Conservation (phyloP, 2,113 vertebrate species). For the Podarcis raffonei region DNA sequence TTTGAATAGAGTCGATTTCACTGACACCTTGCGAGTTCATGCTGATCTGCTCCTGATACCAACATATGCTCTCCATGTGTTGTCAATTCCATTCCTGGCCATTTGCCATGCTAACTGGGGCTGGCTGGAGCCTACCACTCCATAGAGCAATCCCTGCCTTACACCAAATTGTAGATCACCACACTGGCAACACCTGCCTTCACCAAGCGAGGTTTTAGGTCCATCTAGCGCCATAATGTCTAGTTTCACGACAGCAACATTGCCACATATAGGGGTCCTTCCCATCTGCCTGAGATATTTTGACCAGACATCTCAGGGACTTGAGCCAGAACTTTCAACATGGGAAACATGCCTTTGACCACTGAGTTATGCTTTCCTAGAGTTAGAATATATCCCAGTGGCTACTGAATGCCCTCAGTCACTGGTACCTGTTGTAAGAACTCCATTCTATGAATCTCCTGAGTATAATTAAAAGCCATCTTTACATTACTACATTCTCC, state of each 20-base stretch:
- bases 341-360: not conserved
- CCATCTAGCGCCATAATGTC: not conserved
- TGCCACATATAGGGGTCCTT: not conserved
- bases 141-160: too few species aligned
- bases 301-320: not conserved
- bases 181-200: too few species aligned
- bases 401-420: not conserved
- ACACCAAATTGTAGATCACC: too few species aligned
- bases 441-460: not conserved
- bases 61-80: too few species aligned
- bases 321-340: not conserved
- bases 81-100: too few species aligned
- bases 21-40: too few species aligned
- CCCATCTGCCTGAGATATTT: not conserved
- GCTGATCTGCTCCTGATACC: too few species aligned
- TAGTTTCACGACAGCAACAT: not conserved
- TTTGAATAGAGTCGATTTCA: too few species aligned
- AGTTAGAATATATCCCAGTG: not conserved
- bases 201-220: not conserved
- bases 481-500: not conserved
- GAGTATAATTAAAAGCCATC: not conserved
- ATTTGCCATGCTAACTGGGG: too few species aligned
- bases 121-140: fast-evolving
- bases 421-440: not conserved
- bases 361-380: not conserved